Evolutionary conservation across 2,113 vertebrate genomes (phyloP).

Genomic region (Turnix velox): DNA sequence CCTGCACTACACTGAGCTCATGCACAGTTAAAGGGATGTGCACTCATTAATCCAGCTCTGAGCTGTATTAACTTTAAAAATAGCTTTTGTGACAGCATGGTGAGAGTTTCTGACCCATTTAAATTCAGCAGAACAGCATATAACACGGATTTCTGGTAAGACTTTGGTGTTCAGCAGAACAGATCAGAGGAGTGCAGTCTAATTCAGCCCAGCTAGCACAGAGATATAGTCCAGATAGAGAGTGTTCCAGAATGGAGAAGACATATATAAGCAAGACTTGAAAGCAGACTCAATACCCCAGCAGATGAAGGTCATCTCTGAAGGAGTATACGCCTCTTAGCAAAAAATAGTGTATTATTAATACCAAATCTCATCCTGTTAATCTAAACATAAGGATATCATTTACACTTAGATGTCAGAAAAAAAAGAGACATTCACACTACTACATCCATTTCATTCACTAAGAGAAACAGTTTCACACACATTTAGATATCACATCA

Average conservation of each 20-base stretch:
- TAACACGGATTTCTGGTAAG: slow-evolving; percentile 2
- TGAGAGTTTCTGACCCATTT: slow-evolving; percentile 62
- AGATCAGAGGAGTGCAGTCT: not conserved
- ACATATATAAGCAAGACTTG: not conserved
- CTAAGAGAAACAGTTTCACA: not conserved
- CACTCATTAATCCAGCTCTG: slow-evolving; percentile 39
- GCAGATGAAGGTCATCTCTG: not conserved
- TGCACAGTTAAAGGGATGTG: slow-evolving; percentile 5
- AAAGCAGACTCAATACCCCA: not conserved
- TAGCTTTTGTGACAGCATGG: slow-evolving; percentile 46
- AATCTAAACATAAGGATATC: not conserved
- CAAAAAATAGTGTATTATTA: not conserved
- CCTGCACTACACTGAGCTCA: not conserved
- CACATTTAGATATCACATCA: not conserved
- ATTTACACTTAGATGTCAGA: too few species aligned
- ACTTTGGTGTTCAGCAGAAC: not conserved
- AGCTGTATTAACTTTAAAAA: slow-evolving; percentile 65
- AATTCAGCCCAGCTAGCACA: not conserved
- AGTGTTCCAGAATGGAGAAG: not conserved
- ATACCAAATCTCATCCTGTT: not conserved
- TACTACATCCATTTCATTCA: not conserved
- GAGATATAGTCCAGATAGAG: too few species aligned
- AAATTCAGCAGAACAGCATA: slow-evolving; percentile 27
- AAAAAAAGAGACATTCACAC: not conserved
- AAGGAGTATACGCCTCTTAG: not conserved